These are phyloP conservation scores for Archilochus colubris DNA, from an alignment of 2,113 vertebrate genomes.

Conservation along the genomic window DNA sequence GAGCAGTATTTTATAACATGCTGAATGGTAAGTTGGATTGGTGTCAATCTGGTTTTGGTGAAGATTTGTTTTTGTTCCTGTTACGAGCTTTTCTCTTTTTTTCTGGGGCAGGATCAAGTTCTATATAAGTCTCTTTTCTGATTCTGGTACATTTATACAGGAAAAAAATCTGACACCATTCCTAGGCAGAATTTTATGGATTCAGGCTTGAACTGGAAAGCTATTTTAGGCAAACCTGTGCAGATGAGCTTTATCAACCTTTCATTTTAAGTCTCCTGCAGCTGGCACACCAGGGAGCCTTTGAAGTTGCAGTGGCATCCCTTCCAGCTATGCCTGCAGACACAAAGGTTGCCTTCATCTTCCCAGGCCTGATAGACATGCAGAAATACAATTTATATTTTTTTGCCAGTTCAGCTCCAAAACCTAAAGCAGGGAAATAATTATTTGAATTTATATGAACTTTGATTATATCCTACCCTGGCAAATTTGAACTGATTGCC, in stretches of 20 bases:
- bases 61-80: not conserved
- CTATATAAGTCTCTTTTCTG: not conserved
- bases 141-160: not conserved
- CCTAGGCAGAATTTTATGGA: not conserved
- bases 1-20: conserved; percentile 97
- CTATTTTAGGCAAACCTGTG: not conserved
- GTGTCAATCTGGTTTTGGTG: not conserved
- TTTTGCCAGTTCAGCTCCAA: not conserved
- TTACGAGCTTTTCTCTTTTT: not conserved
- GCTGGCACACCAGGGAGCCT: not conserved
- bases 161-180: not conserved
- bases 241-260: not conserved
- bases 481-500: not conserved
- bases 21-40: conserved; percentile 85
- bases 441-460: not conserved
- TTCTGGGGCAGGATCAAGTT: not conserved
- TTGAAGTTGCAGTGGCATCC: not conserved
- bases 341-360: not conserved
- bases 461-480: not conserved
- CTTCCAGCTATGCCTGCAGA: not conserved
- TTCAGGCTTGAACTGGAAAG: not conserved
- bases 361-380: not conserved
- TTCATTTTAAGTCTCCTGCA: not conserved
- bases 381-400: not conserved
- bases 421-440: not conserved